Conservation (phyloP, 1,140 invertebrate genomes). For the Aphaenogaster rudis region DNA sequence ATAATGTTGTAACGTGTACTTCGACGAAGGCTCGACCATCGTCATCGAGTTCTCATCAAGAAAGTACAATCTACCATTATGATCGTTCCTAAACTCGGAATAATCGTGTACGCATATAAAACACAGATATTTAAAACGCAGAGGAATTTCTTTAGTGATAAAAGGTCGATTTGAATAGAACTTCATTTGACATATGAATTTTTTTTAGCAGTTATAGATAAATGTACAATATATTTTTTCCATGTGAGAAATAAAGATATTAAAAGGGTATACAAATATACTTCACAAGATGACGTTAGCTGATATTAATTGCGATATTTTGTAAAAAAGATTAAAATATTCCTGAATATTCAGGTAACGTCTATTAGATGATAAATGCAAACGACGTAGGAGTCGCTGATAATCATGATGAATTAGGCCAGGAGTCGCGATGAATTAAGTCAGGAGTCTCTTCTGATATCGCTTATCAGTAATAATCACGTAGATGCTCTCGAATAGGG, state of each 20-base stretch:
- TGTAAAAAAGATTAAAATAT: background rate
- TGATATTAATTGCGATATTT: background rate
- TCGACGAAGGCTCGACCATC: background rate
- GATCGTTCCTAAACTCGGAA: background rate
- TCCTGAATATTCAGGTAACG: background rate
- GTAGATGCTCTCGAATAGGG: background rate
- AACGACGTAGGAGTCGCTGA: background rate
- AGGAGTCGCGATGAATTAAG: background rate
- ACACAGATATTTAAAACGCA: background rate
- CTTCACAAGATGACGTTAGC: background rate
- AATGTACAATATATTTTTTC: background rate
- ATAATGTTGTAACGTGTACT: constrained; percentile 8
- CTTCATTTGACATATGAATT: background rate
- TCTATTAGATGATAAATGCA: background rate
- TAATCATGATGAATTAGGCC: background rate
- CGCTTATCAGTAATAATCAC: constrained; percentile 10
- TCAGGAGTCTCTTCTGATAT: background rate
- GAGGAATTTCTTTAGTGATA: background rate
- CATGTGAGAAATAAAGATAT: background rate
- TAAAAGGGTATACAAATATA: no score
- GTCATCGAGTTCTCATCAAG: constrained; percentile 12
- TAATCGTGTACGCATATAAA: background rate
- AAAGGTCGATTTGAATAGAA: background rate
- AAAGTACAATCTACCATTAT: background rate
- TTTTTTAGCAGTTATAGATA: background rate